These are phyloP conservation scores for Hymenopus coronatus DNA, from an alignment of 2,888 invertebrate species.

Conservation along the genomic window DNA sequence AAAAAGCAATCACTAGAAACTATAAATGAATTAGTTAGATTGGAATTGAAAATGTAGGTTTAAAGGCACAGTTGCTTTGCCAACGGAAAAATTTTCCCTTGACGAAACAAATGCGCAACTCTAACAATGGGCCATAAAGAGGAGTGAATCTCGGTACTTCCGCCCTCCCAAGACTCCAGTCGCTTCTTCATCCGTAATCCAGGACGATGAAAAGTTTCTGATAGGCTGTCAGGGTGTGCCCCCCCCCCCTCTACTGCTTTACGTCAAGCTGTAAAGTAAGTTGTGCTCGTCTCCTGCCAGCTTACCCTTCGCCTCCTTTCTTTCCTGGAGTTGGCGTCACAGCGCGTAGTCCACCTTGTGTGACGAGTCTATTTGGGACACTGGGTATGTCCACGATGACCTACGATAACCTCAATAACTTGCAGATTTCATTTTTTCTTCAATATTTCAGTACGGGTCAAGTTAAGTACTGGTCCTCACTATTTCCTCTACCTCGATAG, in stretches of 20 bases:
- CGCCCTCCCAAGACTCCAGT: too few species aligned
- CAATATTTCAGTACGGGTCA: too few species aligned
- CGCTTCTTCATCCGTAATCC: neutral
- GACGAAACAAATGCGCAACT: neutral
- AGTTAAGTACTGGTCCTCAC: too few species aligned
- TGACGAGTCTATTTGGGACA: too few species aligned
- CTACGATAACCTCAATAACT: too few species aligned
- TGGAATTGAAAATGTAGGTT: neutral
- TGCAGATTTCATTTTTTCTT: too few species aligned
- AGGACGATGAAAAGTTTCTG: neutral
- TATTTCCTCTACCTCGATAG: too few species aligned
- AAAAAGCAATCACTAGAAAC: neutral
- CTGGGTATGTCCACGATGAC: too few species aligned
- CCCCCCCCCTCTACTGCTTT: neutral
- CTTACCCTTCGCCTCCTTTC: neutral
- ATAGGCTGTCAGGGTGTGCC: neutral
- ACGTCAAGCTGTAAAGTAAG: neutral
- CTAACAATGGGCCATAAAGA: neutral
- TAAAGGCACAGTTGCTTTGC: neutral
- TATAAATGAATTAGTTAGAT: neutral
- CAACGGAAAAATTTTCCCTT: neutral
- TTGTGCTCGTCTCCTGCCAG: neutral
- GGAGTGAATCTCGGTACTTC: neutral
- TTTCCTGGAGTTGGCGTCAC: neutral
- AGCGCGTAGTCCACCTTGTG: too few species aligned